Percentiles rank a stretch among this genome's conserved stretches.
phyloP scores from a whole-genome alignment of 1,140 invertebrate genomes.

The Leptonema lineaticorne region DNA sequence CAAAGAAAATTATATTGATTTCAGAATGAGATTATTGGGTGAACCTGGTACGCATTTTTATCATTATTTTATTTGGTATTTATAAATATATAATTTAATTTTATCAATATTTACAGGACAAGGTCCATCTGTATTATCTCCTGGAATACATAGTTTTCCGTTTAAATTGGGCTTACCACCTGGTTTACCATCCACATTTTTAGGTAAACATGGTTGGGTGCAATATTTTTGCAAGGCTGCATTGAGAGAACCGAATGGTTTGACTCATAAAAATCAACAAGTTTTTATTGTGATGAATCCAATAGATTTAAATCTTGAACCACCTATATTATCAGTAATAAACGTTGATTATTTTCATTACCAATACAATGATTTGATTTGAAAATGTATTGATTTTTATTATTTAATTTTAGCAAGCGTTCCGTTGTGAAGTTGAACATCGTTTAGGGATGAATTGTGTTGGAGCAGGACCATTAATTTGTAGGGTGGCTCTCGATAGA shows the following conservation, averaged over 20 bases:
- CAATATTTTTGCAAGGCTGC: slow-evolving; percentile 94
- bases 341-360: background rate
- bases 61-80: background rate
- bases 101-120: slow-evolving; percentile 60
- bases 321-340: slow-evolving; percentile 81
- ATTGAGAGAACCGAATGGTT: slow-evolving; percentile 81
- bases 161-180: slow-evolving; percentile 89
- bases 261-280: slow-evolving; percentile 94
- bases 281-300: slow-evolving; percentile 97
- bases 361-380: too few species aligned
- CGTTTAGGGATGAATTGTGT: slow-evolving; percentile 84
- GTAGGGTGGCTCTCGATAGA: slow-evolving; percentile 82
- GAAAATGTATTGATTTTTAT: too few species aligned
- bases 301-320: slow-evolving; percentile 90
- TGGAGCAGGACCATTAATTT: slow-evolving; percentile 77
- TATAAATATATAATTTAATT: slow-evolving; percentile 12
- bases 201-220: slow-evolving; percentile 94
- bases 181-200: slow-evolving; percentile 88
- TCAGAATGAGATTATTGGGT: slow-evolving; percentile 87
- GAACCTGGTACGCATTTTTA: slow-evolving; percentile 72
- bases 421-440: slow-evolving; percentile 88
- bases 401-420: slow-evolving; percentile 73
- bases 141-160: slow-evolving; percentile 93
- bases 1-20: slow-evolving; percentile 94
- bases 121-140: slow-evolving; percentile 81